phyloP scores from a whole-genome alignment of 2,888 invertebrate species.

The Spisula solida region DNA sequence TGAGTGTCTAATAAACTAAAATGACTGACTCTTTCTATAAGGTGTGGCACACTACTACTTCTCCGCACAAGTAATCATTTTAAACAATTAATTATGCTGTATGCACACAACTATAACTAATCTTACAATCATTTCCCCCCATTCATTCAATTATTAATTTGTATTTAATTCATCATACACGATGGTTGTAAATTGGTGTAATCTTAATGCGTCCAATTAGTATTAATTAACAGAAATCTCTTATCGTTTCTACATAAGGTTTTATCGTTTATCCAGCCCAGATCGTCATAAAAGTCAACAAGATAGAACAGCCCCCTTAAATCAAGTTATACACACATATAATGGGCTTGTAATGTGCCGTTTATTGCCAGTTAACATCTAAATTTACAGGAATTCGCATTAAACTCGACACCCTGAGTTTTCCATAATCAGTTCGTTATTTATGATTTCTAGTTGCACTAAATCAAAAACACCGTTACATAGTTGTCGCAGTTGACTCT shows the following conservation, averaged over 20 bases:
- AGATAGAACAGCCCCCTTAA: constrained; percentile 43
- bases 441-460: background rate
- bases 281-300: constrained; percentile 52
- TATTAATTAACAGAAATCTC: constrained; percentile 37
- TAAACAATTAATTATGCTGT: too few relatives aligned
- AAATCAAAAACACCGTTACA: background rate
- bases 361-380: constrained; percentile 54
- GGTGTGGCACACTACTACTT: too few relatives aligned
- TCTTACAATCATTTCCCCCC: too few relatives aligned
- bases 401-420: constrained; percentile 13
- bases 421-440: background rate
- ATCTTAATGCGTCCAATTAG: constrained; percentile 34
- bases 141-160: too few relatives aligned
- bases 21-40: too few relatives aligned
- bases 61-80: too few relatives aligned
- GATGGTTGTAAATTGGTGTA: background rate
- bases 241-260: constrained; percentile 36
- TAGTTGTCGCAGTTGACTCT: background rate
- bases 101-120: too few relatives aligned
- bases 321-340: constrained; percentile 50
- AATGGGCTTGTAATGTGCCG: constrained; percentile 56
- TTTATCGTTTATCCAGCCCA: constrained; percentile 32
- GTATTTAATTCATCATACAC: too few relatives aligned
- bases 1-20: too few relatives aligned
- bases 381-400: constrained; percentile 22